A percentile compares a stretch with the other conserved stretches of the same genome.
These are phyloP conservation scores for Pristionchus japonicus DNA, from an alignment of 2,888 invertebrate species.

Conservation along the genomic window DNA sequence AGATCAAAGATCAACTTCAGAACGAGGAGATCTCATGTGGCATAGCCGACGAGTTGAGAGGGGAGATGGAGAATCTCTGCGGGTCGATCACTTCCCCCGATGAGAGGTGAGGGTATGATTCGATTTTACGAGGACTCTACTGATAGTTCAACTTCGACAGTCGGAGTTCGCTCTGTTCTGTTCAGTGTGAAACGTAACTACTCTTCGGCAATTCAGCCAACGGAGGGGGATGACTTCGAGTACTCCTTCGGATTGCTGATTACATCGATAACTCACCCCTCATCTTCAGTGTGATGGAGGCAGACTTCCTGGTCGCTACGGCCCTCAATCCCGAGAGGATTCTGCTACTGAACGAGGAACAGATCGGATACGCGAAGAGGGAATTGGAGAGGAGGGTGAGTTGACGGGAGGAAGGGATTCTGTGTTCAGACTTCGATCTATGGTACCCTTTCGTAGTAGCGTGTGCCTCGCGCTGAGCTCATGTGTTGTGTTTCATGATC, in stretches of 20 bases:
- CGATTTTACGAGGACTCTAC: background rate
- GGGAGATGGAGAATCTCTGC: constrained; percentile 45
- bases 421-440: no score
- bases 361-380: constrained; percentile 58
- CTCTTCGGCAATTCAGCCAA: no score
- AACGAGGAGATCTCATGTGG: constrained; percentile 50
- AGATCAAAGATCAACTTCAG: background rate
- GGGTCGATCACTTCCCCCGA: background rate
- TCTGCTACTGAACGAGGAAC: constrained; percentile 59
- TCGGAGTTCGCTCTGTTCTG: background rate
- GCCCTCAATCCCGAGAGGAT: constrained; percentile 69
- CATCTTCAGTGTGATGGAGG: constrained; percentile 7
- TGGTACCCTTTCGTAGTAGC: no score
- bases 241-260: no score
- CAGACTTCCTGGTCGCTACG: constrained; percentile 60
- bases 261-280: no score
- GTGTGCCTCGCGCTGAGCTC: no score
- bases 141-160: background rate
- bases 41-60: constrained; percentile 48
- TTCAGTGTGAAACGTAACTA: background rate
- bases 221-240: no score
- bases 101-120: background rate
- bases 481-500: background rate
- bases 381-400: constrained; percentile 58
- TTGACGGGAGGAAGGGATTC: no score